Conservation (phyloP, 1,140 invertebrate genomes). For the Nebria ingens region DNA sequence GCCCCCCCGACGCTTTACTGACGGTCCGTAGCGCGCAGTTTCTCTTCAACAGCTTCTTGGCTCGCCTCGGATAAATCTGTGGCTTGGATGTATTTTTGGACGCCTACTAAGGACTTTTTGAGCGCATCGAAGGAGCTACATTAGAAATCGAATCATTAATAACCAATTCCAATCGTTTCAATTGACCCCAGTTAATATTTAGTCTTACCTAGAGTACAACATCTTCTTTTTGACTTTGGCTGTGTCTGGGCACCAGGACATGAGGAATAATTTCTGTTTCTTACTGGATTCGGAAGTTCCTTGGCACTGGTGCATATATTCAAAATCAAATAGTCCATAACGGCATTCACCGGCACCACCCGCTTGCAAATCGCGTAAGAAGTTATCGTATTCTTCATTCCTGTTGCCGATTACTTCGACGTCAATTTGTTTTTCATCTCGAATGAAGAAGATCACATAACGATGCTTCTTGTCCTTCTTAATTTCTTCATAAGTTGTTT, state of each 20-base stretch:
- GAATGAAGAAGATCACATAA: slow-evolving; percentile 91
- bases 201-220: slow-evolving; percentile 84
- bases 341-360: slow-evolving; percentile 83
- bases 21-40: slow-evolving; percentile 83
- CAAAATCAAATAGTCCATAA: slow-evolving; percentile 91
- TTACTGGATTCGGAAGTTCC: slow-evolving; percentile 87
- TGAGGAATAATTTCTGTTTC: slow-evolving; percentile 91
- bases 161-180: too few species aligned
- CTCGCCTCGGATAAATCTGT: slow-evolving; percentile 86
- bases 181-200: too few species aligned
- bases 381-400: slow-evolving; percentile 79
- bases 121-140: slow-evolving; percentile 87
- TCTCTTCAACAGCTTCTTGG: slow-evolving; percentile 83
- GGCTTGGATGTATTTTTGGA: slow-evolving; percentile 95
- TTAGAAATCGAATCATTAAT: not conserved
- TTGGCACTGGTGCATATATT: slow-evolving; percentile 91
- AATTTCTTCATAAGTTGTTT: slow-evolving; percentile 91
- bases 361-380: slow-evolving; percentile 82
- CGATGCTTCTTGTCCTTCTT: slow-evolving; percentile 96
- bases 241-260: slow-evolving; percentile 96
- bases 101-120: slow-evolving; percentile 89
- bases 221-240: slow-evolving; percentile 98
- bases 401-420: slow-evolving; percentile 79
- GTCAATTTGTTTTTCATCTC: slow-evolving; percentile 89
- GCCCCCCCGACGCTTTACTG: slow-evolving; percentile 56